Conservation (phyloP, 1,140 invertebrate genomes). For the Tetragonula clypearis region DNA sequence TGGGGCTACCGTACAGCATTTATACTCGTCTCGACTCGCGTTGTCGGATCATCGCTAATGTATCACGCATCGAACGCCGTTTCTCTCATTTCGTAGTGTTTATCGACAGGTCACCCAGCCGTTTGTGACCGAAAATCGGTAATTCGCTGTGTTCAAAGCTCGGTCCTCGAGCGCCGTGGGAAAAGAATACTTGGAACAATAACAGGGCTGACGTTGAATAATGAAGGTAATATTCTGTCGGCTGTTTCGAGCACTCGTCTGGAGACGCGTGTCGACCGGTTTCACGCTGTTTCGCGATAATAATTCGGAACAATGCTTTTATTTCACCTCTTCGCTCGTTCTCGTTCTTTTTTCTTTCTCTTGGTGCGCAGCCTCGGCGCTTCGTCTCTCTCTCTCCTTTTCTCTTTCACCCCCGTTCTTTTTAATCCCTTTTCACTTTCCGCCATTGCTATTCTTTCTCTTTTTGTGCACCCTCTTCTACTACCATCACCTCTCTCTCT, state of each 20-base stretch:
- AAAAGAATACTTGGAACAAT: slow-evolving; percentile 29
- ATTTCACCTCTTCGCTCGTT: slow-evolving; percentile 31
- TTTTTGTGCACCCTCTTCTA: background rate
- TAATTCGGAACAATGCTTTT: slow-evolving; percentile 48
- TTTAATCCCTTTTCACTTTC: slow-evolving; percentile 37
- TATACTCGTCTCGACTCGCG: background rate
- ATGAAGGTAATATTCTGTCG: slow-evolving; percentile 36
- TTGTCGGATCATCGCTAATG: slow-evolving; percentile 37
- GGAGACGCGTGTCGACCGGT: slow-evolving; percentile 24
- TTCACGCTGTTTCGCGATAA: slow-evolving; percentile 38
- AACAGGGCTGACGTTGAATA: slow-evolving; percentile 32
- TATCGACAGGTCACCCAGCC: slow-evolving; percentile 13
- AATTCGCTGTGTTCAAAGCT: background rate
- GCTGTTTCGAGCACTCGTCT: slow-evolving; percentile 18
- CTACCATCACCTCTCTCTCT: background rate
- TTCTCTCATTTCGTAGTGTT: background rate
- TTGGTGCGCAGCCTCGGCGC: background rate
- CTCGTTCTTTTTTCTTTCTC: no score
- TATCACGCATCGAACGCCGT: slow-evolving; percentile 15
- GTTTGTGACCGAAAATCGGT: background rate
- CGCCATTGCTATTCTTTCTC: slow-evolving; percentile 19
- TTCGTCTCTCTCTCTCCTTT: background rate
- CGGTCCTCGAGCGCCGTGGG: background rate
- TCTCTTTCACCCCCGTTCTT: background rate
- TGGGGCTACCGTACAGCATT: background rate